Evolutionary conservation across 2,888 invertebrate species (phyloP), one percentile per base, ranked within the genome.

Genomic region (Cephus sareptanus): DNA sequence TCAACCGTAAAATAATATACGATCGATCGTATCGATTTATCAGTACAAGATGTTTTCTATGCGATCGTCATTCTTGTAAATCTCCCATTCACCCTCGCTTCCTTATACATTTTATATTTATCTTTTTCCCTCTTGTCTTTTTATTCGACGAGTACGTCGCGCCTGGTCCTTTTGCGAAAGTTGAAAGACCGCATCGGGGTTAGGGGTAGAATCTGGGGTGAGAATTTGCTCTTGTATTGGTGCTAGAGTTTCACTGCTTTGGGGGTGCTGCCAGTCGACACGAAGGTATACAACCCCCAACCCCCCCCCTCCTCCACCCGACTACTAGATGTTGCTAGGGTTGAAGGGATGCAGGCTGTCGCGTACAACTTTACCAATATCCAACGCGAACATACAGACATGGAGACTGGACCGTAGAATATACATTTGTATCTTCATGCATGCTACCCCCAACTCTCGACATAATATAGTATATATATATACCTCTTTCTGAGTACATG

Each of bases 321-420:
- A 13, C 33, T 31, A n/a, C 71, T 56, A 23, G 56, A 56, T 34
- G 76, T 68, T 70, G 74, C 35, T 70, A 69, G 75, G 79, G 77
- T 75, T 77, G 76, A 56, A 71, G 79, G 79, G 75, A 79, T 79
- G 84, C 89, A 87, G 89, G 85, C 89, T 89, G 89, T 89, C 89
- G 89, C 87, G 87, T 87, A 87, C 87, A 90, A 90, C 90, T 90
- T 90, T 90, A 85, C 90, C 90, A 90, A 90, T 90, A 90, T 89
- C 89, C 89, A 87, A 86, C 88, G 85, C 83, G 84, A 80, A 82
- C 80, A 76, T 71, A 77, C 82, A 76, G 79, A 79, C 76, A 77
- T 75, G 74, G 70, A 76, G 73, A 35, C 75, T 74, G 70, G 76
- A 75, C 35, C 34, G 81, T 37, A 4, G 30, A 81, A 78, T 83